A percentile compares a stretch with the other conserved stretches of the same genome.
Evolutionary conservation across 2,113 vertebrate genomes (phyloP).

Genomic region (Macroglossus sobrinus): DNA sequence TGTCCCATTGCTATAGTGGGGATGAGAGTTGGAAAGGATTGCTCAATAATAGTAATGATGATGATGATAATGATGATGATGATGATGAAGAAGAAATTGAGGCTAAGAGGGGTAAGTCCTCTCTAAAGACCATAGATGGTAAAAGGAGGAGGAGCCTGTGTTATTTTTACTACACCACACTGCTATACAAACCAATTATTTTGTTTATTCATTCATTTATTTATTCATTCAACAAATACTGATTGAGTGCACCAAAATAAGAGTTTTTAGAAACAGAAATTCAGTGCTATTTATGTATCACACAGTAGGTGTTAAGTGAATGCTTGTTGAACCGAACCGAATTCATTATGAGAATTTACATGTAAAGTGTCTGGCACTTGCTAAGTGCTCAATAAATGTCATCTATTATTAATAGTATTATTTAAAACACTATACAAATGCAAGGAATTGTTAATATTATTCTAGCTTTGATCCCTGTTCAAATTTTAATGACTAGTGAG

Average conservation of each 20-base stretch:
- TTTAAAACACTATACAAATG: slow-evolving; percentile 60
- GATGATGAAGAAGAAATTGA: not conserved
- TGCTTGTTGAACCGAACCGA: slow-evolving; percentile 32
- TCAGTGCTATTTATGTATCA: slow-evolving; percentile 39
- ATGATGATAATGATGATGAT: not conserved
- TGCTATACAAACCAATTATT: not conserved
- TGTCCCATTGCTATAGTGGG: not conserved
- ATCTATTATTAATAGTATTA: slow-evolving; percentile 68
- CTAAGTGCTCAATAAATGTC: slow-evolving; percentile 56
- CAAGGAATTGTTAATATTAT: slow-evolving; percentile 61
- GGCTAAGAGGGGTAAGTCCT: not conserved
- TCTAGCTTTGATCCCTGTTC: slow-evolving; percentile 67
- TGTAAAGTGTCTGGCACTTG: slow-evolving; percentile 47
- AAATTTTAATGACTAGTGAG: slow-evolving; percentile 70
- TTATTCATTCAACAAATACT: slow-evolving; percentile 20
- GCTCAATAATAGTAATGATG: not conserved
- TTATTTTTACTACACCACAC: not conserved
- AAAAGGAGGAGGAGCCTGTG: not conserved
- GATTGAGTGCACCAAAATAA: slow-evolving; percentile 14
- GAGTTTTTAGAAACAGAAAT: slow-evolving; percentile 32
- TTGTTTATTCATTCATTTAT: not conserved
- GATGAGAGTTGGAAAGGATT: not conserved
- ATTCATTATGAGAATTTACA: slow-evolving; percentile 52
- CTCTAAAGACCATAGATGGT: not conserved
- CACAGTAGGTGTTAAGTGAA: slow-evolving; percentile 64